These are phyloP conservation scores for Tarsius wallacei DNA, from an alignment of 2,797 vertebrate genomes.

Conservation along the genomic window DNA sequence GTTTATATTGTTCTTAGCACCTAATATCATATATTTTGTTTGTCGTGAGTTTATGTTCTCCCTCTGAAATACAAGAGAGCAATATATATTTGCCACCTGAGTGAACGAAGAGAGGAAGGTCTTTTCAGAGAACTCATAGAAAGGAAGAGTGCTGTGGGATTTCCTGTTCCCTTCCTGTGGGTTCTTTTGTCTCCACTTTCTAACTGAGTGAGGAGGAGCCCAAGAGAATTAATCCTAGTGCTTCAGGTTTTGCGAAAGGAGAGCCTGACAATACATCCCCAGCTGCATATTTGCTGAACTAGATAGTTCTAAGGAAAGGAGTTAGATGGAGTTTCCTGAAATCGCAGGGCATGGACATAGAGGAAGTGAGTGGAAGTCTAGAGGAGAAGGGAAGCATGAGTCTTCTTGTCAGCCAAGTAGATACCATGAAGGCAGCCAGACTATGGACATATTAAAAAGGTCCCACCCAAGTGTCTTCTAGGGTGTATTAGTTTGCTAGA, in stretches of 20 bases:
- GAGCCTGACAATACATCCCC: neutral
- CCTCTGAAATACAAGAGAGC: neutral
- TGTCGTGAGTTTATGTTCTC: neutral
- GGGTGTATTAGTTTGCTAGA: neutral
- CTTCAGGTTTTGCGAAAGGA: neutral
- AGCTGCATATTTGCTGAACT: neutral
- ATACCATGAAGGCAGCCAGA: neutral
- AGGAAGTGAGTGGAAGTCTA: neutral
- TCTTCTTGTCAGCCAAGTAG: neutral
- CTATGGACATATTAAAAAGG: neutral
- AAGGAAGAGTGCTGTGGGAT: neutral
- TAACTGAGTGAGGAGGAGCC: neutral
- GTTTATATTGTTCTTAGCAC: neutral
- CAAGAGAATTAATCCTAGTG: neutral
- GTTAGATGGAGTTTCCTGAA: neutral
- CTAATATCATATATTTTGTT: neutral
- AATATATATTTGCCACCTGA: neutral
- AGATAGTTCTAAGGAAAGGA: neutral
- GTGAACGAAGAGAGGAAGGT: neutral
- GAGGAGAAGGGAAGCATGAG: neutral
- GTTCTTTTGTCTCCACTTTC: neutral
- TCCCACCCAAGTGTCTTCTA: neutral
- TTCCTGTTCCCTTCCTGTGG: neutral
- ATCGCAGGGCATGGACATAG: neutral
- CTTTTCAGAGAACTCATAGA: neutral